Conservation (phyloP, 2,888 invertebrate genomes). For the Eilema sororculum region DNA sequence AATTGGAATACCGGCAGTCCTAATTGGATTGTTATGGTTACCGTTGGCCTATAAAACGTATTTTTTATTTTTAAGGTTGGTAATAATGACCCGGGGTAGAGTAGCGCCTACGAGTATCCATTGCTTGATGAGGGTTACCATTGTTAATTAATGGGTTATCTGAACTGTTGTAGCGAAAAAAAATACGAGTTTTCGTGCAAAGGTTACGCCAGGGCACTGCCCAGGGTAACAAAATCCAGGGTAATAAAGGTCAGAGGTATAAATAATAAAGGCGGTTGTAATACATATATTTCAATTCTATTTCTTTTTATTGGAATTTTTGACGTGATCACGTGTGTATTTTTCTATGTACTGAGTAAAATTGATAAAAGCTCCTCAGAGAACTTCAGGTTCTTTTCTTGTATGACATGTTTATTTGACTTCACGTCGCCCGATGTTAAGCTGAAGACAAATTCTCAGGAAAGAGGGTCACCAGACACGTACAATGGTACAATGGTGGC, state of each 20-base stretch:
- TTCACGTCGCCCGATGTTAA: too few relatives aligned
- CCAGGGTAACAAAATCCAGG: not conserved
- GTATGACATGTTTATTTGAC: too few relatives aligned
- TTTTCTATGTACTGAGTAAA: too few relatives aligned
- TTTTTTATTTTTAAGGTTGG: constrained; percentile 1
- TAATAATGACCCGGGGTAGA: not conserved
- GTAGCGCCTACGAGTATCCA: not conserved
- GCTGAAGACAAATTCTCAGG: too few relatives aligned
- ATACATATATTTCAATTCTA: not conserved
- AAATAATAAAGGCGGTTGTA: not conserved
- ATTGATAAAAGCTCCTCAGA: too few relatives aligned
- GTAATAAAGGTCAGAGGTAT: not conserved
- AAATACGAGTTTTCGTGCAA: not conserved
- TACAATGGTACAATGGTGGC: too few relatives aligned
- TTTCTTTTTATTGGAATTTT: too few relatives aligned
- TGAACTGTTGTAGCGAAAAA: not conserved
- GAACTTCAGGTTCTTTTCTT: too few relatives aligned
- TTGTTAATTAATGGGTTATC: not conserved
- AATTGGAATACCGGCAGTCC: not conserved
- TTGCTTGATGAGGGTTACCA: not conserved
- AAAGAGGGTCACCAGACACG: too few relatives aligned
- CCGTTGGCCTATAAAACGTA: not conserved
- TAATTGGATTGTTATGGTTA: not conserved
- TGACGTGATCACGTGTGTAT: too few relatives aligned
- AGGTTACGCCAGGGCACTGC: not conserved